Conservation (phyloP, 2,797 vertebrate genomes). For the Tenualosa ilisha region DNA sequence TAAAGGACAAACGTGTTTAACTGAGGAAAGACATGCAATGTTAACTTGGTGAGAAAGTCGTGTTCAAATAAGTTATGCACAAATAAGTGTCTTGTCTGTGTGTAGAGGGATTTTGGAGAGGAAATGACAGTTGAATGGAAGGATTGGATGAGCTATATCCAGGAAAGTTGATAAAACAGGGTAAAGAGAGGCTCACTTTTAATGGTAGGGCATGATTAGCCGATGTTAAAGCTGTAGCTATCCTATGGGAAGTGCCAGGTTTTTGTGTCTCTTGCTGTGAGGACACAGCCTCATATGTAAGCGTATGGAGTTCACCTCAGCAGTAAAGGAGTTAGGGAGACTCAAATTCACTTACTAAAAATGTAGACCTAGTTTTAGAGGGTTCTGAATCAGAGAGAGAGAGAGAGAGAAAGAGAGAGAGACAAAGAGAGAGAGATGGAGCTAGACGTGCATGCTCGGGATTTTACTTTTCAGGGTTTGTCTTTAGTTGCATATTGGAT, state of each 20-base stretch:
- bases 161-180: conserved; percentile 67
- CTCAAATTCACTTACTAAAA: conserved; percentile 37
- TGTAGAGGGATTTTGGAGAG: conserved; percentile 25
- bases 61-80: conserved; percentile 57
- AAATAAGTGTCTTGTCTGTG: conserved; percentile 36
- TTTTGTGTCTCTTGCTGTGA: not conserved
- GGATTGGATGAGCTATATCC: conserved; percentile 30
- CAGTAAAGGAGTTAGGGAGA: not conserved
- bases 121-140: conserved; percentile 43
- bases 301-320: not conserved
- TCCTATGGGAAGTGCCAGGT: conserved; percentile 26
- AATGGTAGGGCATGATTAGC: conserved; percentile 51
- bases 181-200: conserved; percentile 57
- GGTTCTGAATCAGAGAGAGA: conserved; percentile 9
- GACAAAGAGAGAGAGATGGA: not conserved
- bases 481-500: conserved; percentile 41
- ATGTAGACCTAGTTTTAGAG: conserved; percentile 14
- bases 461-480: conserved; percentile 25
- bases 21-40: conserved; percentile 66
- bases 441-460: conserved; percentile 18
- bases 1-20: conserved; percentile 56
- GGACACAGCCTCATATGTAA: not conserved
- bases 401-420: not conserved
- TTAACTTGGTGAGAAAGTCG: conserved; percentile 55
- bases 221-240: conserved; percentile 56